Evolutionary conservation across 2,888 invertebrate species (phyloP).

Genomic region (Heteromurus nitidus): DNA sequence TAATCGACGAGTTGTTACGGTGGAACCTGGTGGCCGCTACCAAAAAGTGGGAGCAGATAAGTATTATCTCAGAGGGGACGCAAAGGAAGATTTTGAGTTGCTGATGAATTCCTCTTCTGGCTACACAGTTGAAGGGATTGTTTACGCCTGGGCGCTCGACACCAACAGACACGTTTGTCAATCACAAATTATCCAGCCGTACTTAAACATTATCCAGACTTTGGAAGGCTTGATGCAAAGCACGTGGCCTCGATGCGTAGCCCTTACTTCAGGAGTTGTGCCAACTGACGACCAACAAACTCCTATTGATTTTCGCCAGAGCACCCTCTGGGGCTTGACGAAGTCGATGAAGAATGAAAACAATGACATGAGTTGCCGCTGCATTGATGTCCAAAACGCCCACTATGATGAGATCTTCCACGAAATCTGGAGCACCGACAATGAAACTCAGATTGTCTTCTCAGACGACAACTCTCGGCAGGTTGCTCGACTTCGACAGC

Average conservation of each 20-base stretch:
- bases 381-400: not conserved
- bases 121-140: not conserved
- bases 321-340: conserved; percentile 45
- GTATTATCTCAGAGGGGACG: not conserved
- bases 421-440: conserved; percentile 25
- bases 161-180: no score
- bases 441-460: conserved; percentile 7
- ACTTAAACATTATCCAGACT: conserved; percentile 15
- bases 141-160: conserved; percentile 26
- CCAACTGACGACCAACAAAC: conserved; percentile 22
- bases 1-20: not conserved
- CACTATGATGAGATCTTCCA: conserved; percentile 14
- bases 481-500: not conserved
- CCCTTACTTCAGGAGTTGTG: conserved; percentile 17
- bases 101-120: no score
- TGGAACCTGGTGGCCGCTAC: not conserved
- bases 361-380: not conserved
- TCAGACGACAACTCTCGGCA: not conserved
- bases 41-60: not conserved
- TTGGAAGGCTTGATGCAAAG: conserved; percentile 1
- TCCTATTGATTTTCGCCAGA: not conserved
- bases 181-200: conserved; percentile 27
- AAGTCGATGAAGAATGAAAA: conserved; percentile 43
- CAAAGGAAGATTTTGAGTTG: not conserved
- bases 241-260: not conserved